These are phyloP conservation scores for Nephrotoma appendiculata DNA, from an alignment of 2,888 invertebrate genomes.

Conservation along the genomic window DNA sequence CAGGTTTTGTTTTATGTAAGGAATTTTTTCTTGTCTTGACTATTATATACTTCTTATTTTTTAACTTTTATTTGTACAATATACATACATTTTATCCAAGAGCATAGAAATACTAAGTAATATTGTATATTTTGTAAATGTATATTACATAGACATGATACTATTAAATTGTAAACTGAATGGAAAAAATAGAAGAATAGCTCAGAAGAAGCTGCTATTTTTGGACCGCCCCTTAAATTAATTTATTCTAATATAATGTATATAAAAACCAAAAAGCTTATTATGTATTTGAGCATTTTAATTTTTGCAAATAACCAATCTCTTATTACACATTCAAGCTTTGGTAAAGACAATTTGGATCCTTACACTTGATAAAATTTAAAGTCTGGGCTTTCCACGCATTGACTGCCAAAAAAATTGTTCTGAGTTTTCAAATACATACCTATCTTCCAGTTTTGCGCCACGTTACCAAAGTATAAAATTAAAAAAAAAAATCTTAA, in stretches of 20 bases:
- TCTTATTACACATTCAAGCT: too few relatives aligned
- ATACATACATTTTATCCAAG: neutral
- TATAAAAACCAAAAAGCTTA: too few relatives aligned
- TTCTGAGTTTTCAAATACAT: too few relatives aligned
- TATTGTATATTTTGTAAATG: neutral
- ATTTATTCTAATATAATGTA: neutral
- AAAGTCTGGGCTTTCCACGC: too few relatives aligned
- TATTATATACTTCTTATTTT: neutral
- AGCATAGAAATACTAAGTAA: neutral
- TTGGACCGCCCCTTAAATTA: neutral
- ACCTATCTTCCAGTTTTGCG: too few relatives aligned
- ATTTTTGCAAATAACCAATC: too few relatives aligned
- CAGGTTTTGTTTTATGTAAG: neutral
- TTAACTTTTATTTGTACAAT: neutral
- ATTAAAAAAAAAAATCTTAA: too few relatives aligned
- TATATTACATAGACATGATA: neutral
- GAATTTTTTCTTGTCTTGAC: neutral
- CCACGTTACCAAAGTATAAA: too few relatives aligned
- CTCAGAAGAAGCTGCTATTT: neutral
- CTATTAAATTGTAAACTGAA: neutral
- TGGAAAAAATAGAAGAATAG: neutral
- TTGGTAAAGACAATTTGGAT: too few relatives aligned
- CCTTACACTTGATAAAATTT: too few relatives aligned
- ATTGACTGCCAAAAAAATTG: too few relatives aligned
- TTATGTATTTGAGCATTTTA: too few relatives aligned